Base-by-base conservation (phyloP, 2,113 vertebrate genomes). In the Halichoerus grypus region DNA sequence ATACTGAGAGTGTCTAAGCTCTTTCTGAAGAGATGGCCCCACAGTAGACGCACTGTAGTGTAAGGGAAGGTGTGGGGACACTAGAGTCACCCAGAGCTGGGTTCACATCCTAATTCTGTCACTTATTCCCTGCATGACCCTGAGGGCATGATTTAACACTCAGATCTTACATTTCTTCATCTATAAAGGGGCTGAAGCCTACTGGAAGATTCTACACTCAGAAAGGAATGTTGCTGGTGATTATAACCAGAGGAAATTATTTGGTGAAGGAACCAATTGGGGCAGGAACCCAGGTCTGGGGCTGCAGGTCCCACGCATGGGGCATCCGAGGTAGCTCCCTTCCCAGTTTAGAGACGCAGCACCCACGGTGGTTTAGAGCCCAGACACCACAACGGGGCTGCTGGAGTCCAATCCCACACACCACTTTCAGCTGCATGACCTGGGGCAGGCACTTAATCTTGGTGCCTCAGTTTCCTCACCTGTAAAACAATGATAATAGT, bases 401-500 rank as follows among this genome's bases (percentile, higher is more conserved):
- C 72, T 53, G 7, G 39, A 36, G 28, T 26, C 72, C 15, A 16
- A 5, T 33, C 49, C 28, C 28, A 51, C 33, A 28, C 21, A 57
- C 1, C 22, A 26, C 59, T 83, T 77, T 53, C 7, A 87, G 87
- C 67, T n/a, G 16, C 49, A n/a, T 39, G 14, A 61, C 86, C 72
- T 87, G 61, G 8, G 18, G 46, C 77, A 77, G 49, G 24, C 55
- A 53, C 31, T 63, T 71, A 46, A 55, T 36, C 33, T 42, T 39
- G 46, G 13, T 36, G 72, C 39, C n/a, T 76, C 65, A 46, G 39
- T 84, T 53, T 51, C 91, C 61, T 88, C 33, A 46, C 69, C 76
- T 88, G 28, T 77, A 72, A 96, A 97, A 67, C 55, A 89, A 92
- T 85, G 53, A 65, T 72, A 74, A 69, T 82, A 71, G 80, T 3